These are phyloP conservation scores for Atlantisia rogersi DNA, from an alignment of 2,113 vertebrate species.

Conservation along the genomic window DNA sequence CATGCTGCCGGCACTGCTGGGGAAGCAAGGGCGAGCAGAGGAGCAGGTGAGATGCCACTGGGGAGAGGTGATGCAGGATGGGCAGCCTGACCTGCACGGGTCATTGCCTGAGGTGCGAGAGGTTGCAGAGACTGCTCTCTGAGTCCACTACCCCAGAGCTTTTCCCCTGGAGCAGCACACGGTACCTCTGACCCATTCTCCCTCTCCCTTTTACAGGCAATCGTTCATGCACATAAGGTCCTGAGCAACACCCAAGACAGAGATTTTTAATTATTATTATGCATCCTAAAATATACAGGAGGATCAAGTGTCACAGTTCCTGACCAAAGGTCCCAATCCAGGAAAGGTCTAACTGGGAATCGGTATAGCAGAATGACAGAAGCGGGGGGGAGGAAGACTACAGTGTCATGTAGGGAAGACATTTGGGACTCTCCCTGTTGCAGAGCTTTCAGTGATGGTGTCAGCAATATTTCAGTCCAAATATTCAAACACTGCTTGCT, in stretches of 20 bases:
- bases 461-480: constrained; percentile 53
- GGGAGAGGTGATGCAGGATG: background rate
- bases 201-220: background rate
- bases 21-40: background rate
- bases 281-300: background rate
- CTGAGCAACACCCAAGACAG: background rate
- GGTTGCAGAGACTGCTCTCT: background rate
- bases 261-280: background rate
- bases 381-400: background rate
- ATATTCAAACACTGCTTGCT: constrained; percentile 15
- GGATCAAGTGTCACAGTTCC: background rate
- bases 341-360: background rate
- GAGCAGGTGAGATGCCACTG: background rate
- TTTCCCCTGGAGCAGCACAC: background rate
- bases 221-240: fast-evolving
- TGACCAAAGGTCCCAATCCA: background rate
- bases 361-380: background rate
- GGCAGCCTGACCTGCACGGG: fast-evolving
- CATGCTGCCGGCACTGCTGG: background rate
- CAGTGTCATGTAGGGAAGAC: background rate
- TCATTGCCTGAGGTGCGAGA: fast-evolving
- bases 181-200: background rate
- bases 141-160: background rate
- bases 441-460: background rate
- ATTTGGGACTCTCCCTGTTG: background rate